Evolutionary conservation across 2,888 invertebrate species (phyloP).

Genomic region (Chalcosyrphus nemorum): DNA sequence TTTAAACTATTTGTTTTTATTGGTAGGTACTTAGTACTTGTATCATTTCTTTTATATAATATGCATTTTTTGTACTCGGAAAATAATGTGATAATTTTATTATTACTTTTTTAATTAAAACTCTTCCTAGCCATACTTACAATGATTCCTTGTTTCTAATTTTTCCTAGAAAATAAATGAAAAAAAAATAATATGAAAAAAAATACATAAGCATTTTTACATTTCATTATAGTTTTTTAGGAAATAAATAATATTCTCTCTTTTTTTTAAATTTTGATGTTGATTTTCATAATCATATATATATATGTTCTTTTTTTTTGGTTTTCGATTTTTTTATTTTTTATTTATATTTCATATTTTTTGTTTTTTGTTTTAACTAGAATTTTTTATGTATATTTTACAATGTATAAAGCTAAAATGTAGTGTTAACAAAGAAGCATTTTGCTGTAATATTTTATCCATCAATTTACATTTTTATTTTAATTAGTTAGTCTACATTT

Average conservation of each 20-base stretch:
- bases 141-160: constrained; percentile 46
- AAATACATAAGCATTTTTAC: constrained; percentile 72
- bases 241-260: constrained; percentile 41
- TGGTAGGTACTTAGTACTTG: constrained; percentile 41
- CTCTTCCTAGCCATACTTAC: constrained; percentile 57
- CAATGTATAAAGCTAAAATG: constrained; percentile 78
- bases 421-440: constrained; percentile 81
- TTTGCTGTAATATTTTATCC: constrained; percentile 73
- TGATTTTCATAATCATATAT: constrained; percentile 36
- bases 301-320: constrained; percentile 31
- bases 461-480: constrained; percentile 63
- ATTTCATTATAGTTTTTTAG: constrained; percentile 76
- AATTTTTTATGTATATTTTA: constrained; percentile 75
- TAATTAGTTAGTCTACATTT: constrained; percentile 66
- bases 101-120: constrained; percentile 10
- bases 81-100: constrained; percentile 48
- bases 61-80: constrained; percentile 60
- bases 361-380: constrained; percentile 75
- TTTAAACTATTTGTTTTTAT: constrained; percentile 41
- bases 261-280: constrained; percentile 73
- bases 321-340: constrained; percentile 49
- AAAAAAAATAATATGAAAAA: neutral
- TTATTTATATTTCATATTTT: constrained; percentile 73
- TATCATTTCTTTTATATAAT: constrained; percentile 39
- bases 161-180: constrained; percentile 55